Percentiles rank a stretch among this genome's conserved stretches.
phyloP scores from a whole-genome alignment of 2,797 vertebrate species.

The Leptoclinus maculatus region DNA sequence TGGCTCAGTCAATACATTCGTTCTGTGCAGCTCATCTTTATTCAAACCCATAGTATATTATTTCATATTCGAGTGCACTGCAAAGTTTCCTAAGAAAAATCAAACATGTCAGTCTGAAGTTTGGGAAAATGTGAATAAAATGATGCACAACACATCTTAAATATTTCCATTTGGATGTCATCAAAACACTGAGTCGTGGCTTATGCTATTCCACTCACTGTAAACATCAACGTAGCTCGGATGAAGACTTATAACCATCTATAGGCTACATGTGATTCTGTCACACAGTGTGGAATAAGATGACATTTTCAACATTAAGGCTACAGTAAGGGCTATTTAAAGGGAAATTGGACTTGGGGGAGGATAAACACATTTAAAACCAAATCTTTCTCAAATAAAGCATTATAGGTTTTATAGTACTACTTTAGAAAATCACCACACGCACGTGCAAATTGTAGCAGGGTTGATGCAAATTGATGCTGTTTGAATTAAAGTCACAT shows the following conservation, averaged over 20 bases:
- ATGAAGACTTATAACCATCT: neutral
- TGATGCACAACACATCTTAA: neutral
- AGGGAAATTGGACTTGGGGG: neutral
- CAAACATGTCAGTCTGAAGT: neutral
- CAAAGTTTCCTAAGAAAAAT: neutral
- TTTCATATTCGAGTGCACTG: neutral
- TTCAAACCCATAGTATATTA: neutral
- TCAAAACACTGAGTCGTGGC: neutral
- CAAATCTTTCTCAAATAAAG: neutral
- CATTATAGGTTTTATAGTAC: neutral
- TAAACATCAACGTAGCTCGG: neutral
- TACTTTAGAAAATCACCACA: neutral
- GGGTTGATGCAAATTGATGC: conserved; percentile 1
- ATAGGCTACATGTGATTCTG: too few species aligned
- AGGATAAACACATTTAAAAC: neutral
- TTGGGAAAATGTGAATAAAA: neutral
- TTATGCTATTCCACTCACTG: neutral
- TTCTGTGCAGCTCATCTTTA: conserved; percentile 3
- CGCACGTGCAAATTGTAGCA: neutral
- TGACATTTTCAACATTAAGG: too few species aligned
- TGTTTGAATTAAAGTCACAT: conserved; percentile 30
- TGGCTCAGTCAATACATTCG: neutral
- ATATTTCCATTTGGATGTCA: neutral
- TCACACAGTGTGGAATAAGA: neutral
- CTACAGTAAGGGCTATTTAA: neutral